Evolutionary conservation across 1,140 invertebrate genomes (phyloP).

Genomic region (Heliconius congener): DNA sequence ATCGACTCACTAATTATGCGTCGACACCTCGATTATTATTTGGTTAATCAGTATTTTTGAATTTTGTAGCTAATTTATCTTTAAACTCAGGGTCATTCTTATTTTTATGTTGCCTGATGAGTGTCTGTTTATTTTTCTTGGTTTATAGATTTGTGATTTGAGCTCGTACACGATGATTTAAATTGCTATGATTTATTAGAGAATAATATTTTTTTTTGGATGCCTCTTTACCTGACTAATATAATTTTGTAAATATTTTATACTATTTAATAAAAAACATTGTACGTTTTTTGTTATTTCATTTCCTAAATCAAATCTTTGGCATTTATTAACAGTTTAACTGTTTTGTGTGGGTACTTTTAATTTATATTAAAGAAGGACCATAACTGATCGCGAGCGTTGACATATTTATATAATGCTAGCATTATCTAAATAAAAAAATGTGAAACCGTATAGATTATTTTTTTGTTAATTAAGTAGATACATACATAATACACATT

Average conservation of each 20-base stretch:
- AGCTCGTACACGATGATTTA: conserved; percentile 2
- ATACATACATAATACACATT: no score
- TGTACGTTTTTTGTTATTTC: background rate
- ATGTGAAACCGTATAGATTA: background rate
- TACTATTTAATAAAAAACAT: conserved; percentile 31
- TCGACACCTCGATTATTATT: conserved; percentile 29
- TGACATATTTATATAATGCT: conserved; percentile 3
- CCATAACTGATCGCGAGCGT: background rate
- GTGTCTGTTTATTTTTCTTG: conserved; percentile 35
- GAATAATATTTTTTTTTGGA: conserved; percentile 16
- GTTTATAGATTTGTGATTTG: conserved; percentile 22
- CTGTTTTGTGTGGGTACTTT: no score
- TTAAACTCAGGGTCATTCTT: conserved; percentile 34
- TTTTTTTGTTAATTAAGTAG: background rate
- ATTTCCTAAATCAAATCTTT: background rate
- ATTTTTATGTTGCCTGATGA: conserved; percentile 34
- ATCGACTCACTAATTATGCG: conserved; percentile 22
- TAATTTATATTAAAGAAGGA: background rate
- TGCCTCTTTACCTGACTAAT: conserved; percentile 35
- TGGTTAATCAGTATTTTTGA: conserved; percentile 55
- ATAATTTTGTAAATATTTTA: conserved; percentile 42
- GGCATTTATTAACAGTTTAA: background rate
- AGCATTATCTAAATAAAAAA: background rate
- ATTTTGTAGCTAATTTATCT: conserved; percentile 44
- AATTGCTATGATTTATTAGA: conserved; percentile 20